Base-by-base conservation (phyloP, 2,888 invertebrate genomes). In the Philhelius pedissequus region DNA sequence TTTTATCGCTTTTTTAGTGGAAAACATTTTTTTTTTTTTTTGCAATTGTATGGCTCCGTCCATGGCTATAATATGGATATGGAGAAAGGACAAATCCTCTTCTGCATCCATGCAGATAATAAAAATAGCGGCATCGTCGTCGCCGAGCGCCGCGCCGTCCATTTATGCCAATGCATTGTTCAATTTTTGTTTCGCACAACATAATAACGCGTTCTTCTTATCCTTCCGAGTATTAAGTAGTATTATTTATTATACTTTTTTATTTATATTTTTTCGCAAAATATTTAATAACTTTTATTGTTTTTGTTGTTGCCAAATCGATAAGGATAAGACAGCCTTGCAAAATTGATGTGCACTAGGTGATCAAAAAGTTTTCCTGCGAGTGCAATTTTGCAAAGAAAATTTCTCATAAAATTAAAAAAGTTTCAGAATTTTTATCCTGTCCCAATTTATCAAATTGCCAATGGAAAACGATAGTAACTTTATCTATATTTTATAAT, bases 131-230 rank as follows among this genome's bases (percentile, higher is more conserved):
- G 20, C 56, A 52, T 52, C 52, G 18, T 32, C n/a, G 13, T 56
- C 56, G 32, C 22, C 58, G n/a, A n/a, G n/a, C n/a, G 8, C n/a
- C 15, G 9, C 1, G 9, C 25, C 25, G 25, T 43, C 43, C 62
- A 18, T 43, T 58, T 58, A 35, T 48, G 66, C 48, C 74, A 30
- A 48, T 82, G 68, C 73, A 82, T 82, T 82, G 77, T 82, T 82
- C 66, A 73, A 68, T 62, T 77, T 77, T 68, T 73, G 54, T 82
- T 62, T 73, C 54, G 54, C 62, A 62, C 62, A 62, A 62, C 73
- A 45, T 43, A 30, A 54, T 62, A 50, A 69, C 15, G 25, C 60
- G 11, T 27, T 30, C 38, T 27, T 30, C 38, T 20, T 54, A 52
- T 58, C 45, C 64, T 71, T 58, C 11, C 20, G 30, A 68, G 45